phyloP scores from a whole-genome alignment of 2,113 vertebrate genomes.

The Myrmecophaga tridactyla region DNA sequence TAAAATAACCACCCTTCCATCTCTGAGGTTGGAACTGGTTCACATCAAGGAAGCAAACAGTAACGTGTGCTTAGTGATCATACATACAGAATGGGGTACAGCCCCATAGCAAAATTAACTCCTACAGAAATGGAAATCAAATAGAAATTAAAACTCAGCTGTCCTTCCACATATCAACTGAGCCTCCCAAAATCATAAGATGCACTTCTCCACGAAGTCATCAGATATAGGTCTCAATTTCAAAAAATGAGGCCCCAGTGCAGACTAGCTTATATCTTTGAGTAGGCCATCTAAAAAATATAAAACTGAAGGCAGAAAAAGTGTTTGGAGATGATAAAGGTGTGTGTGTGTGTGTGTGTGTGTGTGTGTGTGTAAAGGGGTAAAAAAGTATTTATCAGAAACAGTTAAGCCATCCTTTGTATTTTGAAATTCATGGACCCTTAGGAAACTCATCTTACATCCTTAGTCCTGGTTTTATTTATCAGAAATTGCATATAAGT shows the following conservation, averaged over 20 bases:
- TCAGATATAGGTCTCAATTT: neutral
- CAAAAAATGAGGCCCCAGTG: neutral
- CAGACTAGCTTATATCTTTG: neutral
- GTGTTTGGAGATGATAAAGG: neutral
- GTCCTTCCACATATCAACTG: neutral
- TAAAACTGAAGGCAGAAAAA: neutral
- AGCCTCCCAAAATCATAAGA: neutral
- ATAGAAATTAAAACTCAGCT: neutral
- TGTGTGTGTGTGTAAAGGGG: neutral
- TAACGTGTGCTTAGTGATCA: neutral
- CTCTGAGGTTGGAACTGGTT: neutral
- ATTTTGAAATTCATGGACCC: slow-evolving; percentile 26
- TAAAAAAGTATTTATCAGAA: neutral
- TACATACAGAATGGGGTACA: neutral
- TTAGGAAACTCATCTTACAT: neutral
- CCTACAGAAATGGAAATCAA: neutral
- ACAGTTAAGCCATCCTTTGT: neutral
- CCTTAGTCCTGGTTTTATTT: slow-evolving; percentile 16
- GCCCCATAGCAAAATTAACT: neutral
- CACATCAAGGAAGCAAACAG: neutral
- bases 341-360: neutral
- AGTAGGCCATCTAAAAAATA: neutral
- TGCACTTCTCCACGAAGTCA: neutral
- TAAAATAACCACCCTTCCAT: neutral
- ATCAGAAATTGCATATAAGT: neutral